phyloP scores from a whole-genome alignment of 35 echinoderm and acorn worm species.

The Diadema setosum region DNA sequence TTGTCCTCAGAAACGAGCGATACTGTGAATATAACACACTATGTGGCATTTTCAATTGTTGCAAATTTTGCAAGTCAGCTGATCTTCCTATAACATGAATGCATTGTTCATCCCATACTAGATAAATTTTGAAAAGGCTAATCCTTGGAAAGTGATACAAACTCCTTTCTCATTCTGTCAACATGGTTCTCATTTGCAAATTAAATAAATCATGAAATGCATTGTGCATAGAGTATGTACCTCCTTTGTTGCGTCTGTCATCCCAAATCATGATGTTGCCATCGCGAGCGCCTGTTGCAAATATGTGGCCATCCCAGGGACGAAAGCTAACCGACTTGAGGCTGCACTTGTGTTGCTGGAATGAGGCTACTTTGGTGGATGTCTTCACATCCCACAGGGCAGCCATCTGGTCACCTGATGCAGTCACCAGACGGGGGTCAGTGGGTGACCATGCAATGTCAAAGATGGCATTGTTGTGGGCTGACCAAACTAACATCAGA shows the following conservation, averaged over 20 bases:
- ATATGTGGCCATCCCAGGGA: conserved; percentile 38
- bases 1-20: no score
- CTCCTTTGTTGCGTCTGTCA: conserved; percentile 66
- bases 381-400: conserved; percentile 82
- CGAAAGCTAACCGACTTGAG: conserved; percentile 80
- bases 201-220: no score
- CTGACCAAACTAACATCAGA: conserved; percentile 54
- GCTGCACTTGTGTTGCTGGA: conserved; percentile 86
- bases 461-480: conserved; percentile 97
- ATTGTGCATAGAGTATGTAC: no score
- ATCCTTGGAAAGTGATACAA: no score
- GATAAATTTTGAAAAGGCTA: no score
- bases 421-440: conserved; percentile 73
- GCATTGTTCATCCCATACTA: no score
- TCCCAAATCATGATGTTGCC: conserved; percentile 97
- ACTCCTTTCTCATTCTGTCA: no score
- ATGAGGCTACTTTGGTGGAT: conserved; percentile 30
- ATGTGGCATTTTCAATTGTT: no score
- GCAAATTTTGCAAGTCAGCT: no score
- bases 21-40: no score
- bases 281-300: conserved; percentile 85
- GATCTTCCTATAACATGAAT: no score
- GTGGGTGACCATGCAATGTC: conserved; percentile 74
- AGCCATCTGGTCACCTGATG: conserved; percentile 95
- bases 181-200: no score